Conservation (phyloP, 2,113 vertebrate species). For the Ivindomyrus marchei region DNA sequence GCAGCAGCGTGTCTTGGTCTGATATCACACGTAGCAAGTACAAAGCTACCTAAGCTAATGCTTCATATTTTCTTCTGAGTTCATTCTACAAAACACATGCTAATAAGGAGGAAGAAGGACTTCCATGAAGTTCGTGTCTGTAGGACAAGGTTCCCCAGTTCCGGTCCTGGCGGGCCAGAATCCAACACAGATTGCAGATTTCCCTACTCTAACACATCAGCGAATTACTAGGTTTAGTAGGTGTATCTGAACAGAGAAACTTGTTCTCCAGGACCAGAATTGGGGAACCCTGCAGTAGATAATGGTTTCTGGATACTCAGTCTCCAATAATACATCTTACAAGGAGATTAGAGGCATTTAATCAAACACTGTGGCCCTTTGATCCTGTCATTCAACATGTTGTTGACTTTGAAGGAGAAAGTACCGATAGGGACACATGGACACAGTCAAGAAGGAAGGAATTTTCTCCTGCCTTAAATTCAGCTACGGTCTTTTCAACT, state of each 20-base stretch:
- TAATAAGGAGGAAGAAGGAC: neutral
- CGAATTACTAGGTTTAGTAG: neutral
- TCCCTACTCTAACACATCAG: neutral
- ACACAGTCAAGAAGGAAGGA: neutral
- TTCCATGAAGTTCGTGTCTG: neutral
- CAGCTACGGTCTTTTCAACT: neutral
- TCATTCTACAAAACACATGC: neutral
- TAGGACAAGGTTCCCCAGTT: neutral
- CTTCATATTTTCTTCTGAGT: neutral
- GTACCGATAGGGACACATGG: neutral
- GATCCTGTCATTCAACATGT: neutral
- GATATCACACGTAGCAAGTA: neutral
- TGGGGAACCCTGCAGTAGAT: neutral
- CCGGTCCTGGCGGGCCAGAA: neutral
- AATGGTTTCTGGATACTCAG: neutral
- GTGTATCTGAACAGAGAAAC: neutral
- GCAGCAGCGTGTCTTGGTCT: neutral
- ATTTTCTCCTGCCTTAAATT: neutral
- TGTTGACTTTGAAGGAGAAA: neutral
- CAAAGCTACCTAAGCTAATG: neutral
- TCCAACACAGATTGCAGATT: neutral
- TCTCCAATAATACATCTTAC: neutral
- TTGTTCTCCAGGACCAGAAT: neutral
- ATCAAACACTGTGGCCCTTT: neutral
- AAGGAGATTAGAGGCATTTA: neutral